Base-by-base conservation (phyloP, 2,888 invertebrate genomes). In the Epirrita christyi region DNA sequence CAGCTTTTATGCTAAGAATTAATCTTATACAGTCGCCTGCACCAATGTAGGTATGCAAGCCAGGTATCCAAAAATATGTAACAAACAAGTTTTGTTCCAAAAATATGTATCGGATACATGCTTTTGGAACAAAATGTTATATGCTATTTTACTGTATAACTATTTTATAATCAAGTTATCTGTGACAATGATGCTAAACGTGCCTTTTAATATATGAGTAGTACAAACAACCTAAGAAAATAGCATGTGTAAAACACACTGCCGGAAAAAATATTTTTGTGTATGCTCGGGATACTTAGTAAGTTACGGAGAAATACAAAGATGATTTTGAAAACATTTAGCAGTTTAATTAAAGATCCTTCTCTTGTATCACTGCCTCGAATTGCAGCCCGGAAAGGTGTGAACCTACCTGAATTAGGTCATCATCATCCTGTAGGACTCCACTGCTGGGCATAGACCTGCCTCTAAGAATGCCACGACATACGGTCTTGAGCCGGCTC, bases 301-400 rank as follows among this genome's bases (percentile, higher is more conserved):
- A 71, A 76, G 74, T 71, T 70, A 76, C 73, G 67, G 74, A 80
- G 73, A 76, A 78, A 84, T 84, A 83, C 73, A 83, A 74, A 75
- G 73, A 73, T 67, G 66, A 66, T 74, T 78, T 71, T 63, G 59
- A 71, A 63, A 69, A 66, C 58, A 68, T 52, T 63, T 63, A 28
- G 46, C 6, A 42, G 42, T 51, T 47, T 56, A 7, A 34, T 45
- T 55, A 42, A 0, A 36, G 11, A n/a, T 3, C 11, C 11, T 11
- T 21, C 21, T 21, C 21, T 21, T 4, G 21, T 21, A 4, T 4
- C 32, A 32, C 32, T 32, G 32, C n/a, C n/a, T n/a, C n/a, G n/a
- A n/a, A n/a, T n/a, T n/a, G n/a, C n/a, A n/a, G n/a, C n/a, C n/a
- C n/a, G n/a, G n/a, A n/a, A n/a, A n/a, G n/a, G n/a, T n/a, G n/a